Conservation (phyloP, 2,113 vertebrate genomes). For the Scalopus aquaticus region DNA sequence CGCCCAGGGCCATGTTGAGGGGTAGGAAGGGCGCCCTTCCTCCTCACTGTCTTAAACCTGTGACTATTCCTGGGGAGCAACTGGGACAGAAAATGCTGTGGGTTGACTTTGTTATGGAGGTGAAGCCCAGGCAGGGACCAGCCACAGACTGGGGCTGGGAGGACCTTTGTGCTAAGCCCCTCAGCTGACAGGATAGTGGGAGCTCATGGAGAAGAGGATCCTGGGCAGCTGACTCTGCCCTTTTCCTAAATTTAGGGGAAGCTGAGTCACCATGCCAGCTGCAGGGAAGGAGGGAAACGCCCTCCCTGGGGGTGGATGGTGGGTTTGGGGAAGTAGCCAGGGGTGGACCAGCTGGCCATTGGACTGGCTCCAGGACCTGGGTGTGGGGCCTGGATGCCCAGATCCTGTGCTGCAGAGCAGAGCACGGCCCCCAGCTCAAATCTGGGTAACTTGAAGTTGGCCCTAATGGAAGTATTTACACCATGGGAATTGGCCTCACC, state of each 20-base stretch:
- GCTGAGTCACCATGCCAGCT: slow-evolving; percentile 72
- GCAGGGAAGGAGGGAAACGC: slow-evolving; percentile 1
- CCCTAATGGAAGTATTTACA: background rate
- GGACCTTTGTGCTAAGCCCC: background rate
- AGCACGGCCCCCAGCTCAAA: background rate
- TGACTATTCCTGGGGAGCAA: background rate
- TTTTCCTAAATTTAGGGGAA: slow-evolving; percentile 67
- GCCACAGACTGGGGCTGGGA: background rate
- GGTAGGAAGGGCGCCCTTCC: background rate
- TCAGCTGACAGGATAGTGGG: background rate
- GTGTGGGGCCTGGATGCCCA: background rate
- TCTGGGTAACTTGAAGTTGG: background rate
- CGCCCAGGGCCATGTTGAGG: background rate
- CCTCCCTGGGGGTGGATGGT: slow-evolving; percentile 2
- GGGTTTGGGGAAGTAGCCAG: slow-evolving; percentile 30
- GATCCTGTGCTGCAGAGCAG: background rate
- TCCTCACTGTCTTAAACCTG: background rate
- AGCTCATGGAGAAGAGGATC: background rate
- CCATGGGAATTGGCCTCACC: background rate
- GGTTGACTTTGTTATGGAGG: background rate
- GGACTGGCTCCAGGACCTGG: background rate
- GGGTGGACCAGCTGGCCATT: background rate
- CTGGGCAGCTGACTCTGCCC: slow-evolving; percentile 31
- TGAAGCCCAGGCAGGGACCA: background rate
- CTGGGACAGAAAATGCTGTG: background rate